Evolutionary conservation across 2,113 vertebrate genomes (phyloP).

Genomic region (Piprites chloris): DNA sequence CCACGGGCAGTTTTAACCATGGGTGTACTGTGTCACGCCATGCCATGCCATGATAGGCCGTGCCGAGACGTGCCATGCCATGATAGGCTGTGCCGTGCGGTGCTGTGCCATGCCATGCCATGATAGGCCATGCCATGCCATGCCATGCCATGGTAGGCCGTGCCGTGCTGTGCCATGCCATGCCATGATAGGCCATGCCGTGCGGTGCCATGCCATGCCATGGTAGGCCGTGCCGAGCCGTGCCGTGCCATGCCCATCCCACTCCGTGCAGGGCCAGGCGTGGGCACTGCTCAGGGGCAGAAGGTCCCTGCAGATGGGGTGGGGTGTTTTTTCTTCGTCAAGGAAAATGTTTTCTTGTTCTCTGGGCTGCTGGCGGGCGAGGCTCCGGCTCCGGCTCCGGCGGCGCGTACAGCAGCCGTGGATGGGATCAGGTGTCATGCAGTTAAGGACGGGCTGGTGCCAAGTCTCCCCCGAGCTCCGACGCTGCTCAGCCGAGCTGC

Average conservation of each 20-base stretch:
- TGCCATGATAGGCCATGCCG: accelerated
- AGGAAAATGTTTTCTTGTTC: slow-evolving; percentile 64
- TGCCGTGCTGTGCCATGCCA: accelerated
- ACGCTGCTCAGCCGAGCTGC: not conserved
- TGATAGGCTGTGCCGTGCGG: too few relatives aligned
- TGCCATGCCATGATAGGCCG: accelerated
- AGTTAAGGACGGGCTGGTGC: not conserved
- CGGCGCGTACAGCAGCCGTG: slow-evolving; percentile 1
- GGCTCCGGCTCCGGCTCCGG: not conserved
- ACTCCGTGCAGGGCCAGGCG: accelerated
- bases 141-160: accelerated
- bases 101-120: accelerated
- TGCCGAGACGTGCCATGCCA: too few relatives aligned
- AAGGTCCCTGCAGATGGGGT: not conserved
- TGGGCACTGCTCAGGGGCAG: not conserved
- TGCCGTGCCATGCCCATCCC: accelerated
- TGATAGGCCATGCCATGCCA: accelerated
- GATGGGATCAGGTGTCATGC: not conserved
- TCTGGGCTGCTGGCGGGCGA: not conserved
- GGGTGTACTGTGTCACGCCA: accelerated
- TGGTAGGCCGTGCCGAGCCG: accelerated
- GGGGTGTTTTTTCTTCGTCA: slow-evolving; percentile 29
- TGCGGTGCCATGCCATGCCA: accelerated
- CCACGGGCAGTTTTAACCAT: not conserved
- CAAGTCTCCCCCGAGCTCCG: not conserved